phyloP scores from a whole-genome alignment of 1,140 invertebrate species.

The Ceratosolen fusciceps region DNA sequence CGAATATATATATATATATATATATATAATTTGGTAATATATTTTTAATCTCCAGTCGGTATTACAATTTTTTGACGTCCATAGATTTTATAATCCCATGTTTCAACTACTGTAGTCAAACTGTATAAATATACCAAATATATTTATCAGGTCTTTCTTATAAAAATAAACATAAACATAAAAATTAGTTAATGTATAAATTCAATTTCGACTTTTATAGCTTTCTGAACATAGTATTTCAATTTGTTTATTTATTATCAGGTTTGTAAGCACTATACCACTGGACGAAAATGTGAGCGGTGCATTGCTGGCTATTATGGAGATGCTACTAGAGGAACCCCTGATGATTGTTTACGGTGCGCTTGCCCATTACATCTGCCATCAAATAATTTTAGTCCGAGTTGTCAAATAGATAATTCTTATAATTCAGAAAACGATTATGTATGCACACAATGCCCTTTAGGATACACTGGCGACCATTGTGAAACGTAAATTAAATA shows the following conservation, averaged over 20 bases:
- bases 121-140: no score
- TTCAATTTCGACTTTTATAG: no score
- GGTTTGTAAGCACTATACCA: constrained; percentile 81
- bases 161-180: no score
- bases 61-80: no score
- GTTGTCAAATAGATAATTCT: constrained; percentile 79
- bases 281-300: constrained; percentile 83
- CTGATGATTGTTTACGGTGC: constrained; percentile 87
- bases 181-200: no score
- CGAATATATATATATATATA: no score
- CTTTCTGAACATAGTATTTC: no score
- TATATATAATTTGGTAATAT: no score
- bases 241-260: constrained; percentile 55
- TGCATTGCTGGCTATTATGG: constrained; percentile 94
- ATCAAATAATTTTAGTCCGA: constrained; percentile 91
- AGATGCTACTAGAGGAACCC: constrained; percentile 82
- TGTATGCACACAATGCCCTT: constrained; percentile 90
- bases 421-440: constrained; percentile 76
- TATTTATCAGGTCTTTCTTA: no score
- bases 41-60: no score
- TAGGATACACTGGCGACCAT: constrained; percentile 91
- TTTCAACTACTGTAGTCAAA: no score
- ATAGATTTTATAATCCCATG: no score
- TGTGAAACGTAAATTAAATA: constrained; percentile 85
- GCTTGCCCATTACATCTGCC: constrained; percentile 85